These are phyloP conservation scores for Elysia crispata DNA, from an alignment of 2,888 invertebrate genomes.

Conservation along the genomic window DNA sequence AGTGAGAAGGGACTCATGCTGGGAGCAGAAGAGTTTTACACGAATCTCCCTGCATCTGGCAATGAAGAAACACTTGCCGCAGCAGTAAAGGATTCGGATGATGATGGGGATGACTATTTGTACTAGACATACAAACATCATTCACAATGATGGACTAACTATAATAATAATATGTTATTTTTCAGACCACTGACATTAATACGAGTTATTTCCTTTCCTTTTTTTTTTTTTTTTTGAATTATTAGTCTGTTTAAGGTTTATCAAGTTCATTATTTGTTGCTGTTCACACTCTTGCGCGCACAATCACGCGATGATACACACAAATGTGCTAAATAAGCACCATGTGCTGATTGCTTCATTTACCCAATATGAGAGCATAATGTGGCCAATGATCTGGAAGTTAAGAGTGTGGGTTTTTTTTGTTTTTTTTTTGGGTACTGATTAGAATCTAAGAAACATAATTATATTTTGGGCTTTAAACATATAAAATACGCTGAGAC, in stretches of 20 bases:
- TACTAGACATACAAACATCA: conserved; percentile 9
- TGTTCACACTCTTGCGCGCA: conserved; percentile 9
- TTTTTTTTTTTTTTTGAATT: neutral
- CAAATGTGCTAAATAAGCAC: conserved; percentile 9
- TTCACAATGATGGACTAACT: conserved; percentile 1
- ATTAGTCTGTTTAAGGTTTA: conserved; percentile 1
- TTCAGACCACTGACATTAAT: conserved; percentile 9
- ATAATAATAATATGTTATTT: conserved; percentile 3
- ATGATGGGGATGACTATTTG: conserved; percentile 4
- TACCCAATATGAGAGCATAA: conserved; percentile 4
- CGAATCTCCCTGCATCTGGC: neutral
- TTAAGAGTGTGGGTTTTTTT: neutral
- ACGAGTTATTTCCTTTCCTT: too few relatives aligned
- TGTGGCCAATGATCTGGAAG: conserved; percentile 4
- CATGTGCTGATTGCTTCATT: neutral
- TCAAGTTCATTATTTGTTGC: conserved; percentile 4
- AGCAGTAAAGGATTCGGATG: neutral
- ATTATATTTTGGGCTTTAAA: conserved; percentile 3
- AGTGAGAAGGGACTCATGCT: conserved; percentile 4
- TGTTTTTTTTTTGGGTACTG: neutral
- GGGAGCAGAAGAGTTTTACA: conserved; percentile 4
- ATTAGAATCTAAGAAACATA: neutral
- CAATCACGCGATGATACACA: neutral
- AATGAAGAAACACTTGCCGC: conserved; percentile 1
- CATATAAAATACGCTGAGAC: conserved; percentile 9